Conservation (phyloP, 1,140 invertebrate species). For the Drosophila ananassae region DNA sequence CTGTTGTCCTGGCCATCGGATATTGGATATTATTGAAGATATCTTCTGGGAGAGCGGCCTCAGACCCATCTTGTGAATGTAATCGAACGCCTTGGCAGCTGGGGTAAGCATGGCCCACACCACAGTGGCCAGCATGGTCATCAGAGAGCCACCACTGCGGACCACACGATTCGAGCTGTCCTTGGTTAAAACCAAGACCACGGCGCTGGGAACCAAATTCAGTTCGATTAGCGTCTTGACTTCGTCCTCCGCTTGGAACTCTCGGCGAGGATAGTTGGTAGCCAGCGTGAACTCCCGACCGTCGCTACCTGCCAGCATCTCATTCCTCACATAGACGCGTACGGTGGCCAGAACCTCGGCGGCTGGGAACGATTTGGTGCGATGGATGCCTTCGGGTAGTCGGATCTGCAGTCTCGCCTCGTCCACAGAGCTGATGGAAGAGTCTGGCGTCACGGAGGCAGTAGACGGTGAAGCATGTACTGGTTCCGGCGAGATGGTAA, state of each 20-base stretch:
- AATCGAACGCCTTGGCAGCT: conserved; percentile 83
- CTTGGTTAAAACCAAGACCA: conserved; percentile 87
- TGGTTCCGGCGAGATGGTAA: conserved; percentile 82
- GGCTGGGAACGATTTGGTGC: conserved; percentile 83
- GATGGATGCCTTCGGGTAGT: conserved; percentile 89
- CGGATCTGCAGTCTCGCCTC: conserved; percentile 93
- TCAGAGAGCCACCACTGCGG: conserved; percentile 54
- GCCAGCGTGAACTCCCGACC: conserved; percentile 88
- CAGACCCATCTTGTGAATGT: conserved; percentile 70
- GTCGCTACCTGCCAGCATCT: conserved; percentile 58
- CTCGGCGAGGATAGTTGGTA: conserved; percentile 91
- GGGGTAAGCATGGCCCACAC: conserved; percentile 84
- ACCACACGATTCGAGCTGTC: conserved; percentile 55
- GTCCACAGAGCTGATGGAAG: conserved; percentile 83
- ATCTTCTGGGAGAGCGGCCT: conserved; percentile 60
- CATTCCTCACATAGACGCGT: conserved; percentile 66
- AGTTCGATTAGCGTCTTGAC: conserved; percentile 87
- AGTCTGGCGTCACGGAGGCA: neutral
- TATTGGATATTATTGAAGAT: conserved; percentile 28
- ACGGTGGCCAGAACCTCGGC: conserved; percentile 83
- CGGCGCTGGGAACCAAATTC: conserved; percentile 91
- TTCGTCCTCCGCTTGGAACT: conserved; percentile 88
- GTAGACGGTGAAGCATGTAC: neutral
- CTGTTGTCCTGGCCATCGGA: conserved; percentile 27
- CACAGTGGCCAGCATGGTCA: conserved; percentile 71